These are phyloP conservation scores for Auanema freiburgensis DNA, from an alignment of 2,888 invertebrate species.

Conservation along the genomic window DNA sequence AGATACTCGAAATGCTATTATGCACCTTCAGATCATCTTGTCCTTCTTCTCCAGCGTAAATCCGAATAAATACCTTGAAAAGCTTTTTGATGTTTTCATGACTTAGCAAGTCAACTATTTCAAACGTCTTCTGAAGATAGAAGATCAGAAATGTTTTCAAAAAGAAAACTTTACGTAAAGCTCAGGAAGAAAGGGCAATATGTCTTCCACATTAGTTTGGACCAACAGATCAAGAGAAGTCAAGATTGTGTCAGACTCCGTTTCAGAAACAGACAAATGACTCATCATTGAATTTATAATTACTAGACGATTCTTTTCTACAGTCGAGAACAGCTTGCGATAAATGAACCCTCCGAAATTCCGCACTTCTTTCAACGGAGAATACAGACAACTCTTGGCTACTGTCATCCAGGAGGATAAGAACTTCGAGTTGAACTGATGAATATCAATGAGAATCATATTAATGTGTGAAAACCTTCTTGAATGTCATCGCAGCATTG, in stretches of 20 bases:
- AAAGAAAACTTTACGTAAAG: no score
- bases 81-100: slow-evolving; percentile 30
- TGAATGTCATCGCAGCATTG: slow-evolving; percentile 10
- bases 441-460: not conserved
- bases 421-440: no score
- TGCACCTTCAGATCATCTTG: slow-evolving; percentile 3
- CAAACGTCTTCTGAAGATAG: slow-evolving; percentile 28
- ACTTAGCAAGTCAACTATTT: slow-evolving; percentile 22
- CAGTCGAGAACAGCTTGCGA: no score
- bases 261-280: slow-evolving; percentile 9
- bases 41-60: not conserved
- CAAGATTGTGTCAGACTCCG: slow-evolving; percentile 11
- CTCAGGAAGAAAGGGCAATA: slow-evolving; percentile 5
- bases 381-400: no score
- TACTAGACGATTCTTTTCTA: not conserved
- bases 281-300: slow-evolving; percentile 9
- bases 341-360: no score
- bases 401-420: no score
- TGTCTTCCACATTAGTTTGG: not conserved
- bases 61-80: slow-evolving; percentile 22
- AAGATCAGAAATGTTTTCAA: no score
- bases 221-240: slow-evolving; percentile 10
- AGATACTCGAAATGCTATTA: not conserved
- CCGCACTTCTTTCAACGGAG: no score
- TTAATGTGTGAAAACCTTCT: slow-evolving; percentile 6